These are phyloP conservation scores for Aricia agestis DNA, from an alignment of 1,140 invertebrate species.

Conservation along the genomic window DNA sequence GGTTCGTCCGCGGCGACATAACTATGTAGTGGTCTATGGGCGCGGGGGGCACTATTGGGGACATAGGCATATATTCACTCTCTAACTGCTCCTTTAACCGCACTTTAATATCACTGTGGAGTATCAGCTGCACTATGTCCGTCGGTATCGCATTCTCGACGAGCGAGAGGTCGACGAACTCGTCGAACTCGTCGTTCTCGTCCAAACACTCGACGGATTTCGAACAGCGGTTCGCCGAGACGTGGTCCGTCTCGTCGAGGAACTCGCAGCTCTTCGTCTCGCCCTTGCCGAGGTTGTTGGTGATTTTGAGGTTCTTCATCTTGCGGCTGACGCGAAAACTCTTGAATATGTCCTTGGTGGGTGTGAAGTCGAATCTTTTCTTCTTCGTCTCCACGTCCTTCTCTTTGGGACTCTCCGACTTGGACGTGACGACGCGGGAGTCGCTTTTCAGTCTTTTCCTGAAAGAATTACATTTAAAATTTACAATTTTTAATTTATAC, in stretches of 20 bases:
- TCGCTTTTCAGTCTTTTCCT: slow-evolving; percentile 70
- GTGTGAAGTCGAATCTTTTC: slow-evolving; percentile 64
- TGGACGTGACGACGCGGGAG: slow-evolving; percentile 52
- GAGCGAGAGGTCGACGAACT: slow-evolving; percentile 36
- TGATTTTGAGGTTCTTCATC: slow-evolving; percentile 56
- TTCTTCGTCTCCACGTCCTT: slow-evolving; percentile 63
- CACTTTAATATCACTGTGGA: slow-evolving; percentile 42
- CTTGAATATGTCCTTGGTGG: slow-evolving; percentile 64
- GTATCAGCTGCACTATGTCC: slow-evolving; percentile 49
- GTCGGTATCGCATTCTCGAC: slow-evolving; percentile 42
- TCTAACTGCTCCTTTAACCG: slow-evolving; percentile 41
- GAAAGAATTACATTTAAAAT: no score
- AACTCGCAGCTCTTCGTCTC: slow-evolving; percentile 65
- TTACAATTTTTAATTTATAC: no score
- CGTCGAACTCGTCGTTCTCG: slow-evolving; percentile 40
- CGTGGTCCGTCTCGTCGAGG: slow-evolving; percentile 51
- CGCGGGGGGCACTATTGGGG: slow-evolving; percentile 44
- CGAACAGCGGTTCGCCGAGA: slow-evolving; percentile 43
- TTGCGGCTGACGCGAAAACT: slow-evolving; percentile 64
- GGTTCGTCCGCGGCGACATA: slow-evolving; percentile 57
- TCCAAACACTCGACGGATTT: slow-evolving; percentile 63
- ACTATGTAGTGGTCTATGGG: slow-evolving; percentile 56
- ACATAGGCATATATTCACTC: slow-evolving; percentile 59
- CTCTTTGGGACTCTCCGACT: slow-evolving; percentile 52
- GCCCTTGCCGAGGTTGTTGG: slow-evolving; percentile 38